These are phyloP conservation scores for Hyposoter didymator DNA, from an alignment of 2,888 invertebrate genomes.

Conservation along the genomic window DNA sequence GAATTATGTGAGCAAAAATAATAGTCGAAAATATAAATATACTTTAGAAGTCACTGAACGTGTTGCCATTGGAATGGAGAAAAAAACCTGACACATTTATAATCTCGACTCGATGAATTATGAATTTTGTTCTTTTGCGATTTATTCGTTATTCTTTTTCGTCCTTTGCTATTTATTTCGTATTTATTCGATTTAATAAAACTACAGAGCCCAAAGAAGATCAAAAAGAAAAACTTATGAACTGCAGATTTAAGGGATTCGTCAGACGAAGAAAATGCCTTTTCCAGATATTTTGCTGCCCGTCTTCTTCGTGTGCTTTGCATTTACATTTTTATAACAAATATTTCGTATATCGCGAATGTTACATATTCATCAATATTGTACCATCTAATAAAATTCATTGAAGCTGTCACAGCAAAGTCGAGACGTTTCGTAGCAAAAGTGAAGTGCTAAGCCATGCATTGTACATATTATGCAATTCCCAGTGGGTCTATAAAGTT, in stretches of 20 bases:
- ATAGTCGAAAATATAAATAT: not conserved
- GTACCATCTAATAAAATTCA: too few relatives aligned
- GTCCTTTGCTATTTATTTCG: not conserved
- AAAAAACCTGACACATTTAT: constrained; percentile 42
- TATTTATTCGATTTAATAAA: not conserved
- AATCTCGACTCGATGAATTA: constrained; percentile 67
- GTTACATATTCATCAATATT: not conserved
- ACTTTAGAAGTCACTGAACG: not conserved
- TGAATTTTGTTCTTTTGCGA: constrained; percentile 59
- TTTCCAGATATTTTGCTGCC: constrained; percentile 18
- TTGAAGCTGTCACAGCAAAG: too few relatives aligned
- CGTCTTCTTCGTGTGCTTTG: not conserved
- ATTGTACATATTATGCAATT: not conserved
- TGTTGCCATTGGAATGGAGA: constrained; percentile 35
- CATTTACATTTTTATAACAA: not conserved
- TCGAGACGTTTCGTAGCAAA: not conserved
- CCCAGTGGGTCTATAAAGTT: not conserved
- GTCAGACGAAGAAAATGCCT: constrained; percentile 17
- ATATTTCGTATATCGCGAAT: not conserved
- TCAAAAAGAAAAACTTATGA: not conserved
- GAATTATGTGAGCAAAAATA: not conserved
- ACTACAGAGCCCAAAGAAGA: constrained; percentile 21
- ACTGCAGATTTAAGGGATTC: constrained; percentile 39
- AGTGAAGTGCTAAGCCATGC: not conserved
- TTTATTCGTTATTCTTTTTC: not conserved